Evolutionary conservation across 1,140 invertebrate species (phyloP).

Genomic region (Drosophila simulans): DNA sequence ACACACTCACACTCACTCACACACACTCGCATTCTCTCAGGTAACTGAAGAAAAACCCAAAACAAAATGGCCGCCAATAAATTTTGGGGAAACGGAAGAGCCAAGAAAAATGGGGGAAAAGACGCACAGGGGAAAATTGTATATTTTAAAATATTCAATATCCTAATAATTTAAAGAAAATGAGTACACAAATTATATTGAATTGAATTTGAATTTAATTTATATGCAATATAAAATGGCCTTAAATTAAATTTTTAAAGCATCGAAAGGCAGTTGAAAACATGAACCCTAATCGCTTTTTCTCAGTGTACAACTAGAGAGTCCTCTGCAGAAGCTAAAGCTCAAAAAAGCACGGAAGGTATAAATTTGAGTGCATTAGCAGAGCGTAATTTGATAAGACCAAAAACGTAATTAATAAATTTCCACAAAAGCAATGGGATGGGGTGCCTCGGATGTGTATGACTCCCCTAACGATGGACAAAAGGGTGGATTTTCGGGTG

Average conservation of each 20-base stretch:
- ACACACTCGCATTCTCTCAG: constrained; percentile 17
- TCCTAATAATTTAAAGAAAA: neutral
- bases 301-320: neutral
- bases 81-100: constrained; percentile 21
- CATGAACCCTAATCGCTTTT: neutral
- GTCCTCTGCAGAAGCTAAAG: constrained; percentile 49
- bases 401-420: constrained; percentile 83
- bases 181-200: no score
- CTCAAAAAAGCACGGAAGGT: constrained; percentile 74
- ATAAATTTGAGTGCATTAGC: constrained; percentile 83
- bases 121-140: constrained; percentile 7
- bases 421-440: constrained; percentile 44
- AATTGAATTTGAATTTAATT: no score
- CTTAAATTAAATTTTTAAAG: no score
- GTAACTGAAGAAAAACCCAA: constrained; percentile 42
- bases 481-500: constrained; percentile 30
- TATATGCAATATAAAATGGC: no score
- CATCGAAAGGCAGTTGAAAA: neutral
- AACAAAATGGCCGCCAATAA: constrained; percentile 80
- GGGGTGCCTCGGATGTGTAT: neutral
- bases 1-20: constrained; percentile 24
- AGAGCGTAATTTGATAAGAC: constrained; percentile 82
- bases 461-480: constrained; percentile 19
- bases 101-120: constrained; percentile 10
- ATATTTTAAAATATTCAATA: neutral